A percentile compares a stretch with the other conserved stretches of the same genome.
phyloP scores from a whole-genome alignment of 2,888 invertebrate species.

The Stenotaenia linearis region DNA sequence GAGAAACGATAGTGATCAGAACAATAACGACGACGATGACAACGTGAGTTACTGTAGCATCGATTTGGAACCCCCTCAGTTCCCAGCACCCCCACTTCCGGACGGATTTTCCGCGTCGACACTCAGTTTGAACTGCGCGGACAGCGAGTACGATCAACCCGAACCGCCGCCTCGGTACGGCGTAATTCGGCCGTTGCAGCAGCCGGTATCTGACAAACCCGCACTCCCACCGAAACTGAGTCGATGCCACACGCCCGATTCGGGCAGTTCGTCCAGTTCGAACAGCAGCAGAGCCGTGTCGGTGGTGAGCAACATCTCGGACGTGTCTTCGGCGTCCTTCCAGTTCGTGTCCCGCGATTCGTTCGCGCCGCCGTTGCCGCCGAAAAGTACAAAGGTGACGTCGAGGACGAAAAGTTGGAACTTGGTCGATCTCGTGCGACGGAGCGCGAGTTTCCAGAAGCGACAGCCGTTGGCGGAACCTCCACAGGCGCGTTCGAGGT shows the following conservation, averaged over 20 bases:
- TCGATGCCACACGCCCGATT: neutral
- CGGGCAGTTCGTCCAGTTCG: neutral
- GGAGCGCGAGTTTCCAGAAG: neutral
- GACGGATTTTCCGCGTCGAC: slow-evolving; percentile 12
- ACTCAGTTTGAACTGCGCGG: neutral
- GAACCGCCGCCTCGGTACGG: neutral
- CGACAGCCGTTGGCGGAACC: neutral
- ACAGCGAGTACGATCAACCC: neutral
- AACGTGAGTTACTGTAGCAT: neutral
- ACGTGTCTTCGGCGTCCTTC: neutral
- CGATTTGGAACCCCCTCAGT: slow-evolving; percentile 22
- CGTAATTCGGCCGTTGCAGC: neutral
- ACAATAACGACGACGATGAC: neutral
- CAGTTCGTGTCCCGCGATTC: neutral
- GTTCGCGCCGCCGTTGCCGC: neutral
- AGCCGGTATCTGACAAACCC: neutral
- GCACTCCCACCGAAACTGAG: slow-evolving; percentile 2
- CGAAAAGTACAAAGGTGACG: neutral
- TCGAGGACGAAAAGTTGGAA: slow-evolving; percentile 24
- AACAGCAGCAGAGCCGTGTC: neutral
- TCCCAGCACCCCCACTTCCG: slow-evolving; percentile 31
- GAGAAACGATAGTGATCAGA: neutral
- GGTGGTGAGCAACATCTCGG: neutral
- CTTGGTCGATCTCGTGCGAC: neutral
- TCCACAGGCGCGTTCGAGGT: neutral